Evolutionary conservation across 2,113 vertebrate species (phyloP).

Genomic region (Chiloscyllium plagiosum): DNA sequence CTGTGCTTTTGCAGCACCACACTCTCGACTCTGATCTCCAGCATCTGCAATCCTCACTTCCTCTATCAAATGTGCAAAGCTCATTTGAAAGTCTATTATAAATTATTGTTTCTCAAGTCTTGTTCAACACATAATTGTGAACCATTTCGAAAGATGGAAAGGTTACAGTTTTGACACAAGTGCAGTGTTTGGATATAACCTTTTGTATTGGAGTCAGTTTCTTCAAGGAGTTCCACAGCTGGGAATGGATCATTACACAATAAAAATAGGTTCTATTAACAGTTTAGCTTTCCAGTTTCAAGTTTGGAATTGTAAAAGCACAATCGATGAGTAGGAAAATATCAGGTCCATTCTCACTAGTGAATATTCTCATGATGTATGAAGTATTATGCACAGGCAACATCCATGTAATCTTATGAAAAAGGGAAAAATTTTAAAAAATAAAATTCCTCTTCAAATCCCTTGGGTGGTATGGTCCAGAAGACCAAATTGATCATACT

Average conservation of each 20-base stretch:
- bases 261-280: too few species aligned
- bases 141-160: background rate
- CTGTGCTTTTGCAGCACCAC: too few species aligned
- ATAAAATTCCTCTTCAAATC: too few species aligned
- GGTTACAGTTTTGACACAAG: background rate
- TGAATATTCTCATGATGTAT: background rate
- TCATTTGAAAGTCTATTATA: background rate
- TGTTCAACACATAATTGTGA: background rate
- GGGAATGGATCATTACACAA: too few species aligned
- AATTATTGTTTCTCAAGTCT: background rate
- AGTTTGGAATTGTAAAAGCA: background rate
- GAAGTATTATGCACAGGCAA: background rate
- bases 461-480: background rate
- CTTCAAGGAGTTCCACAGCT: background rate
- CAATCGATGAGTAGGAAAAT: background rate
- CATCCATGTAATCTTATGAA: background rate
- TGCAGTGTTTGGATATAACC: background rate
- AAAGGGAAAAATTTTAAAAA: background rate
- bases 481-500: background rate
- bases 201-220: background rate
- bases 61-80: background rate
- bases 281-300: background rate
- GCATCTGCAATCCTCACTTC: too few species aligned
- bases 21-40: too few species aligned
- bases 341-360: background rate